Base-by-base conservation (phyloP, 2,797 vertebrate genomes). In the Heterohyrax brucei region DNA sequence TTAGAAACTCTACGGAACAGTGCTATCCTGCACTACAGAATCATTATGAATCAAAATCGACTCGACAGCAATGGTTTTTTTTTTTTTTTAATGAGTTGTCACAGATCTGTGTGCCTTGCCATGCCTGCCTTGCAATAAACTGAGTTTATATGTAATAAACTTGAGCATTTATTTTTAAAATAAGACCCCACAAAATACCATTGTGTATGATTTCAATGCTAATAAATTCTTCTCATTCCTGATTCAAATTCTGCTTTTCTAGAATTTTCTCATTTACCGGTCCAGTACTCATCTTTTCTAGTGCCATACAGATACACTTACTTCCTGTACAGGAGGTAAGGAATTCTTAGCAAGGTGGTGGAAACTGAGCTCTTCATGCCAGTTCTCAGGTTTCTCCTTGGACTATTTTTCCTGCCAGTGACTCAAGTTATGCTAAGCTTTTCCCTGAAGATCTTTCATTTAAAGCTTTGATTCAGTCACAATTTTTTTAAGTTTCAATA, bases 221-320 rank as follows among this genome's bases (percentile, higher is more conserved):
- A 6, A 16, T 66, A 7, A 66, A 3, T 72, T 80, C 1, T 82
- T 94, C 72, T 12, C 16, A 53, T 86, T 84, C 48, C 59, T 88
- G 48, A 61, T 82, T 93, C 16, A 53, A 19, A 88, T 91, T 72
- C 22, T 82, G 12, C 14, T 77, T 62, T 84, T 68, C 82, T 61
- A 91, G 14, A 61, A 61, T 6, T 28, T 95, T 50, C 39, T 62
- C 30, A 72, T 0, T 66, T 50, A 70, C 2, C 50, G 6, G 22
- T 68, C 3, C 5, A 86, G 5, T 2, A 50, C 44, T 59, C 10
- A 76, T 12, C 18, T 1, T 50, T 75, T 28, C 3, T 82, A 3
- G 33, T 70, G 10, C 9, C 70, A 2, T 75, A 26, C 5, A 39
- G 21, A 87, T 6, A 89, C 5, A 19, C 4, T 46, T 1, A 7